These are phyloP conservation scores for Chrysolina haemoptera DNA, from an alignment of 2,888 invertebrate genomes.

Conservation along the genomic window DNA sequence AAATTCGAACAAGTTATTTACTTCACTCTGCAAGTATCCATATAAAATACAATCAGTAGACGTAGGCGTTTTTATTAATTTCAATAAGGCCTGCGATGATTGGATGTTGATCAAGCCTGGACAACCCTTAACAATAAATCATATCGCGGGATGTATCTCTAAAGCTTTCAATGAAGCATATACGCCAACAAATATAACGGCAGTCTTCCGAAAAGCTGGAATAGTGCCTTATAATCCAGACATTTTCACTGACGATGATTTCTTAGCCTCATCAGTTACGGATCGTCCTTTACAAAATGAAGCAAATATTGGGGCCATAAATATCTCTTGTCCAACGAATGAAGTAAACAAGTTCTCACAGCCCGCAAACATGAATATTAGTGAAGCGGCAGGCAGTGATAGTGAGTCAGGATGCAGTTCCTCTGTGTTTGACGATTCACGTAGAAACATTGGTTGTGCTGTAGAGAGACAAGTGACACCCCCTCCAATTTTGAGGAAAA, in stretches of 20 bases:
- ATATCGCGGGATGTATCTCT: not conserved
- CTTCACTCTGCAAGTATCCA: too few relatives aligned
- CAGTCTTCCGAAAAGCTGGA: not conserved
- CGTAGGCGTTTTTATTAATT: not conserved
- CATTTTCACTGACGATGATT: constrained; percentile 1
- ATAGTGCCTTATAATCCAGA: not conserved
- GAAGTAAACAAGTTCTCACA: too few relatives aligned
- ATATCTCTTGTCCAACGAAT: too few relatives aligned
- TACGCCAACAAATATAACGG: not conserved
- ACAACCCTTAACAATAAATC: not conserved
- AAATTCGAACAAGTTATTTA: too few relatives aligned
- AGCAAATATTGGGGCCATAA: too few relatives aligned
- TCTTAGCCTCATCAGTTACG: not conserved
- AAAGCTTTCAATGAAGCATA: not conserved
- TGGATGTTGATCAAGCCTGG: not conserved
- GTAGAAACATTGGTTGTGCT: too few relatives aligned
- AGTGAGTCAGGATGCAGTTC: too few relatives aligned
- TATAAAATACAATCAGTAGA: constrained; percentile 6
- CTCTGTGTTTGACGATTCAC: too few relatives aligned
- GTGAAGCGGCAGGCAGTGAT: too few relatives aligned
- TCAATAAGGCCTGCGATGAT: not conserved
- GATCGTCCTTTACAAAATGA: not conserved
- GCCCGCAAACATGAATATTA: too few relatives aligned
- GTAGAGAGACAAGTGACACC: too few relatives aligned
- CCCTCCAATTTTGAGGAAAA: too few relatives aligned